phyloP scores from a whole-genome alignment of 2,113 vertebrate genomes.

The Macroglossus sobrinus region DNA sequence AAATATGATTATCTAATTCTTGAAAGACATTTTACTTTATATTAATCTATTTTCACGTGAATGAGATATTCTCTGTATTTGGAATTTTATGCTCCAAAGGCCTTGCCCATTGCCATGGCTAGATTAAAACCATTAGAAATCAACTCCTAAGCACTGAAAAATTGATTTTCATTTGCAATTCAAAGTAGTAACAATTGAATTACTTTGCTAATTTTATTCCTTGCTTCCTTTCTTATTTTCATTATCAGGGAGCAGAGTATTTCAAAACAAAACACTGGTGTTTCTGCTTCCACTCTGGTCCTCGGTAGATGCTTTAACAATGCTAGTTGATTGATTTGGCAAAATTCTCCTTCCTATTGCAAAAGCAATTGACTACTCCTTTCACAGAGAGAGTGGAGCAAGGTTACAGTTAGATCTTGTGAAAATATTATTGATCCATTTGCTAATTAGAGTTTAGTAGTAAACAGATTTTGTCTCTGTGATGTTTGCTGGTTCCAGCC shows the following conservation, averaged over 20 bases:
- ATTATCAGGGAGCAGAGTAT: background rate
- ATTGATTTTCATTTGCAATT: background rate
- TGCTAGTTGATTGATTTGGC: background rate
- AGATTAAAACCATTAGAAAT: background rate
- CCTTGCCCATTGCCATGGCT: background rate
- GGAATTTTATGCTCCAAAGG: background rate
- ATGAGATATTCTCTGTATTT: background rate
- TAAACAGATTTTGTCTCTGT: background rate
- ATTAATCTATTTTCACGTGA: background rate
- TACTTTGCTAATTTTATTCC: background rate
- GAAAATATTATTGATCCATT: constrained; percentile 11
- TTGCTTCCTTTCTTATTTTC: background rate
- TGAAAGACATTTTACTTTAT: background rate
- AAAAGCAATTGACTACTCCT: background rate
- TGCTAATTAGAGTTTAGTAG: background rate
- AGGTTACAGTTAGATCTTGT: background rate
- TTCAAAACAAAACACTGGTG: background rate
- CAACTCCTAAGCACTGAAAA: background rate
- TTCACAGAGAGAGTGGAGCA: background rate
- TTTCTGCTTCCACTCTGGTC: no score
- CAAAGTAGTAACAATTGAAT: background rate
- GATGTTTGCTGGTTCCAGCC: background rate
- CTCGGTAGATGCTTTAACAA: background rate
- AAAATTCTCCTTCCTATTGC: background rate
- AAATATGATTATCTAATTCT: background rate